Evolutionary conservation across 2,113 vertebrate genomes (phyloP).

Genomic region (Thamnaconus septentrionalis): DNA sequence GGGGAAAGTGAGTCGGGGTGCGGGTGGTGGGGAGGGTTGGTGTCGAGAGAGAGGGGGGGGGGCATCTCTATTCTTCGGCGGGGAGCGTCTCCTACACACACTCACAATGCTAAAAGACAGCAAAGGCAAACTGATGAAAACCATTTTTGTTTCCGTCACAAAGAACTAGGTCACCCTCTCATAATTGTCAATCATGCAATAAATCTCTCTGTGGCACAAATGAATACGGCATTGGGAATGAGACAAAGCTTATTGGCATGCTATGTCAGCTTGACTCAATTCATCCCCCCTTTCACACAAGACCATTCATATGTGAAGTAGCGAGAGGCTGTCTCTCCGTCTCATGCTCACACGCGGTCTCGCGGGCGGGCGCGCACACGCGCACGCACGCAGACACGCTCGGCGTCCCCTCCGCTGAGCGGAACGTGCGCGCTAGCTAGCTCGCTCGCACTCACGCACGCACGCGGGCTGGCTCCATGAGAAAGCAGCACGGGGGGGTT

Average conservation of each 20-base stretch:
- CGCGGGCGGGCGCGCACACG: conserved; percentile 3
- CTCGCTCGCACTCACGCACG: conserved; percentile 21
- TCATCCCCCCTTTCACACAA: conserved; percentile 84
- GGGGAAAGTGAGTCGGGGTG: conserved; percentile 1
- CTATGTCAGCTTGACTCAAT: conserved; percentile 85
- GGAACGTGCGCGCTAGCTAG: background rate
- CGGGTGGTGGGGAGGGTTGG: no score
- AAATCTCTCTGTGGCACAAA: conserved; percentile 85
- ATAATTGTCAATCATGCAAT: conserved; percentile 92
- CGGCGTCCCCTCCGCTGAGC: conserved; percentile 7
- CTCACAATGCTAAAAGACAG: conserved; percentile 71
- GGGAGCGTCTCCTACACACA: conserved; percentile 45
- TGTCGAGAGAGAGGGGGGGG: conserved; percentile 29
- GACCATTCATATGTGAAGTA: conserved; percentile 82
- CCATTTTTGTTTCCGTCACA: conserved; percentile 81
- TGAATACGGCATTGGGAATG: conserved; percentile 84
- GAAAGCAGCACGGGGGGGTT: conserved; percentile 47
- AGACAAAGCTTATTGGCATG: conserved; percentile 90
- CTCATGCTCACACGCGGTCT: background rate
- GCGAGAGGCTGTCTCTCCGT: conserved; percentile 47
- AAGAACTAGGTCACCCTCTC: conserved; percentile 87
- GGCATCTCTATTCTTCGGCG: conserved; percentile 63
- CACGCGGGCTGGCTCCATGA: conserved; percentile 43
- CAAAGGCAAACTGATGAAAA: conserved; percentile 79
- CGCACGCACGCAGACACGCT: conserved; percentile 1